phyloP scores from a whole-genome alignment of 1,140 invertebrate genomes.

The Diachasma alloeum region DNA sequence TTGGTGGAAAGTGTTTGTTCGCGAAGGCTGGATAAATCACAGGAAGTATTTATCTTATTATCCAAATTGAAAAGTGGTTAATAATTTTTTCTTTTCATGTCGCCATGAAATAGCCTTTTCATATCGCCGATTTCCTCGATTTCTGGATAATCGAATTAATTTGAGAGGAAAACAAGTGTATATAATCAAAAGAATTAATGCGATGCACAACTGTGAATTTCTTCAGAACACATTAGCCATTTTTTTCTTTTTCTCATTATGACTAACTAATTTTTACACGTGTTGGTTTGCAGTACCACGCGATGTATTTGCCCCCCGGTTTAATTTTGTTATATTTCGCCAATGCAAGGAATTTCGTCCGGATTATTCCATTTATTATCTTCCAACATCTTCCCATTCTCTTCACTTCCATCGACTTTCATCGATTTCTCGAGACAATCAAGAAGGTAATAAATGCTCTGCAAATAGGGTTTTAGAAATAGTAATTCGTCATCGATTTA shows the following conservation, averaged over 20 bases:
- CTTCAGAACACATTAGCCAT: background rate
- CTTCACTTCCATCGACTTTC: too few species aligned
- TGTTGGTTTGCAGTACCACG: background rate
- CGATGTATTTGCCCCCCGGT: background rate
- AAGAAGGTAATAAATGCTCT: background rate
- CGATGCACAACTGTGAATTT: constrained; percentile 10
- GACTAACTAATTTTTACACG: background rate
- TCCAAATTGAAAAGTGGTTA: too few species aligned
- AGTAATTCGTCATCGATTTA: constrained; percentile 37
- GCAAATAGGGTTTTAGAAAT: constrained; percentile 41
- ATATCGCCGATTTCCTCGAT: too few species aligned
- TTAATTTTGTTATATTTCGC: background rate
- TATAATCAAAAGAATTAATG: constrained; percentile 12
- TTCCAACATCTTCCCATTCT: background rate
- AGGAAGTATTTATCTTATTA: too few species aligned
- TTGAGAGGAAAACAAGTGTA: constrained; percentile 5
- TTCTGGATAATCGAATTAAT: background rate
- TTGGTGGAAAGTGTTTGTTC: too few species aligned
- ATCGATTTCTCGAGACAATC: background rate
- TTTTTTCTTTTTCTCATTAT: background rate
- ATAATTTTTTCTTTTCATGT: too few species aligned
- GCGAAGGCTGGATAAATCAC: too few species aligned
- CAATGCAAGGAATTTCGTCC: background rate
- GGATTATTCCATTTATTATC: background rate
- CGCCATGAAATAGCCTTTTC: too few species aligned